A percentile compares a stretch with the other conserved stretches of the same genome.
phyloP scores from a whole-genome alignment of 2,797 vertebrate species.

The Aeoliscus strigatus region DNA sequence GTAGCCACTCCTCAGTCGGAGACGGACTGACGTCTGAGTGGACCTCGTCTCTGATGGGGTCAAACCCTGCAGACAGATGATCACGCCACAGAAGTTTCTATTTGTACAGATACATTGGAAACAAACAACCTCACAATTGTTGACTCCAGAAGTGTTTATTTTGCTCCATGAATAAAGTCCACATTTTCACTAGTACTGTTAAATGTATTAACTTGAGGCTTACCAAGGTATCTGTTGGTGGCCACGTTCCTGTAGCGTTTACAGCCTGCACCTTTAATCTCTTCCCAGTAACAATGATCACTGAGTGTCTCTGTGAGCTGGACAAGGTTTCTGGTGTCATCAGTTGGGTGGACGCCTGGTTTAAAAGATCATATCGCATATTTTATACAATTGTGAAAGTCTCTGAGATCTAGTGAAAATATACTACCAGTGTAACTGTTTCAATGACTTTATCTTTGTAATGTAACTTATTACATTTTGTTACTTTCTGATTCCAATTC shows the following conservation, averaged over 20 bases:
- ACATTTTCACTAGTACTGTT: conserved; percentile 16
- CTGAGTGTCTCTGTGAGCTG: conserved; percentile 25
- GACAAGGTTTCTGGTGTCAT: conserved; percentile 29
- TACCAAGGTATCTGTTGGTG: conserved; percentile 44
- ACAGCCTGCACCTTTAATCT: conserved; percentile 43
- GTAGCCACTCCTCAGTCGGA: conserved; percentile 47
- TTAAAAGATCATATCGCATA: no score
- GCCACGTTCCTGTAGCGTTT: conserved; percentile 48
- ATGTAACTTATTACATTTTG: no score
- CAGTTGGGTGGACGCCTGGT: background rate
- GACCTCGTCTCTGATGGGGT: conserved; percentile 19
- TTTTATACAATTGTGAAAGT: no score
- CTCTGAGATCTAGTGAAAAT: no score
- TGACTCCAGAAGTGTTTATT: no score
- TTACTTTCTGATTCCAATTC: no score
- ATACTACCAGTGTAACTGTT: no score
- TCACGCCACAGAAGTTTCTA: no score
- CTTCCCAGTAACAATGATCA: conserved; percentile 43
- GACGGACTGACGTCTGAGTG: conserved; percentile 22
- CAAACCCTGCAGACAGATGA: conserved; percentile 33
- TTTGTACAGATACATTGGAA: no score
- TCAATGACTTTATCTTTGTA: no score
- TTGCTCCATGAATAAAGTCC: conserved; percentile 50
- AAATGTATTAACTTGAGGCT: background rate
- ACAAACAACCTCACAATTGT: no score